Conservation (phyloP, 1,140 invertebrate species). For the Drosophila neocordata region DNA sequence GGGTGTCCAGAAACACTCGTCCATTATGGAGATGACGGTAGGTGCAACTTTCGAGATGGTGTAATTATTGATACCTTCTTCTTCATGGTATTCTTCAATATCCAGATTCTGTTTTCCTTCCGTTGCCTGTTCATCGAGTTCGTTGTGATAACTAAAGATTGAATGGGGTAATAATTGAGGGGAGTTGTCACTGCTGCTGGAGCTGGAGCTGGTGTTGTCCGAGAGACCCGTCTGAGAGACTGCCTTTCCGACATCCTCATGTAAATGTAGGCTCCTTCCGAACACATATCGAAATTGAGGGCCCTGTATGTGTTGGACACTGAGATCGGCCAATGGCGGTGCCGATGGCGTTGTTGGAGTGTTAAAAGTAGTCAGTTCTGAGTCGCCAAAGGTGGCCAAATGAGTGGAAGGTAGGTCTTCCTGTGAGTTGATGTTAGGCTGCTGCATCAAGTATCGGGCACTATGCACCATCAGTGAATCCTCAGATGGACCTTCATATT, state of each 20-base stretch:
- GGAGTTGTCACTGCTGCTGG: constrained; percentile 1
- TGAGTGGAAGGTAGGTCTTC: constrained; percentile 28
- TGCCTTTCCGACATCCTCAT: constrained; percentile 14
- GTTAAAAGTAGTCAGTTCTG: constrained; percentile 11
- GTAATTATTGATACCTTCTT: neutral
- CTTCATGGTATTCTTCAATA: neutral
- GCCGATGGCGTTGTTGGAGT: neutral
- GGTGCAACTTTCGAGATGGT: neutral
- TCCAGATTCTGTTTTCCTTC: neutral
- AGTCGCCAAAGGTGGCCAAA: constrained; percentile 12
- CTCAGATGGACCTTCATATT: constrained; percentile 63
- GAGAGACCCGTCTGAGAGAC: constrained; percentile 17
- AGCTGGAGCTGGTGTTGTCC: constrained; percentile 27
- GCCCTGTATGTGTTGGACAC: neutral
- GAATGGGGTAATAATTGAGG: neutral
- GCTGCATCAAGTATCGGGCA: constrained; percentile 35
- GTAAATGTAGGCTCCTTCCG: neutral
- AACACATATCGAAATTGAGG: neutral
- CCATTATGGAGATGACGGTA: constrained; percentile 4
- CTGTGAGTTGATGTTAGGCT: constrained; percentile 28
- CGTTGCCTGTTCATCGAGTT: neutral
- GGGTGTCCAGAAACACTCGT: constrained; percentile 28
- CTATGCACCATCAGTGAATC: constrained; percentile 44
- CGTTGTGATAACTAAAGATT: constrained; percentile 11
- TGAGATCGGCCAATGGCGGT: neutral